phyloP scores from a whole-genome alignment of 2,888 invertebrate genomes.

The Rhogogaster chlorosoma region DNA sequence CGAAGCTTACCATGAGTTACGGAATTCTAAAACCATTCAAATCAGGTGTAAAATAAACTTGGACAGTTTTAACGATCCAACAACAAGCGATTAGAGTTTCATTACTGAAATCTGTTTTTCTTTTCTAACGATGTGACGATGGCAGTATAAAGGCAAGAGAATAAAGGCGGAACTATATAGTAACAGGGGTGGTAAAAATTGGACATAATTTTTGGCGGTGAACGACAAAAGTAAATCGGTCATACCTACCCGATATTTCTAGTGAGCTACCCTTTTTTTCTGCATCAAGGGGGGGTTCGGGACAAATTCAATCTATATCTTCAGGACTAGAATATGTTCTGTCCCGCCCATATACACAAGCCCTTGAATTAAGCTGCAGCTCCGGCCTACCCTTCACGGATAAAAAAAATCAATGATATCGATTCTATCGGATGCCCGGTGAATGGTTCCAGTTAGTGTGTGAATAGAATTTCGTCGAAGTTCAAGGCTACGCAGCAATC shows the following conservation, averaged over 20 bases:
- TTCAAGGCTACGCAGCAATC: slow-evolving; percentile 59
- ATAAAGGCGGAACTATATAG: not conserved
- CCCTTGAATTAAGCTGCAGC: slow-evolving; percentile 50
- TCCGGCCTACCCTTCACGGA: slow-evolving; percentile 54
- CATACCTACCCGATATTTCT: slow-evolving; percentile 34
- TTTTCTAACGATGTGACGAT: not conserved
- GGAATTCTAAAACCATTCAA: not conserved
- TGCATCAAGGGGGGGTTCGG: slow-evolving; percentile 3
- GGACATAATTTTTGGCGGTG: not conserved
- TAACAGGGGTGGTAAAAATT: not conserved
- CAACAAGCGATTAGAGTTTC: not conserved
- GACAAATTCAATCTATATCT: slow-evolving; percentile 54
- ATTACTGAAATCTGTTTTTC: not conserved
- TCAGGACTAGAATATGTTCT: slow-evolving; percentile 56
- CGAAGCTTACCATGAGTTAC: not conserved
- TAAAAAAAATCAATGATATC: slow-evolving; percentile 65
- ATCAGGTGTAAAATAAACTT: not conserved
- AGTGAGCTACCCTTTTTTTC: slow-evolving; percentile 9
- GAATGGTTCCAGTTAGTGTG: slow-evolving; percentile 43
- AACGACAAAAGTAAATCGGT: slow-evolving; percentile 9
- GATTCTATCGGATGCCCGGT: slow-evolving; percentile 60
- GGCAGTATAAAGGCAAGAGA: not conserved
- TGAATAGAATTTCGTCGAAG: slow-evolving; percentile 54
- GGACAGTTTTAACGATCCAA: not conserved
- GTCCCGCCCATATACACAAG: slow-evolving; percentile 70